Evolutionary conservation across 2,888 invertebrate species (phyloP).

Genomic region (Nemotelus pantherinus): DNA sequence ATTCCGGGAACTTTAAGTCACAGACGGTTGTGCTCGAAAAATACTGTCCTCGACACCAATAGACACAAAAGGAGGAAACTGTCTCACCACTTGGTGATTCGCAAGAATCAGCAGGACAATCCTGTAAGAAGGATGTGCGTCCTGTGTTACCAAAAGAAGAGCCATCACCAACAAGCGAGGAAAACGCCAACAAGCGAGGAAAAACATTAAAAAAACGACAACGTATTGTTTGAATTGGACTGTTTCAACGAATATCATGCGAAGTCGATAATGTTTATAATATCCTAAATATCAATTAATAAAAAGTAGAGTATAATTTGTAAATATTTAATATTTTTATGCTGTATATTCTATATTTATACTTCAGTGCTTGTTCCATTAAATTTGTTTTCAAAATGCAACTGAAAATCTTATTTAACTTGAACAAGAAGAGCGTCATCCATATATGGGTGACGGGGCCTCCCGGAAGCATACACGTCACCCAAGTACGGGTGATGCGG

Average conservation of each 20-base stretch:
- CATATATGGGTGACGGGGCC: not conserved
- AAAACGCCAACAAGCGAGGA: not conserved
- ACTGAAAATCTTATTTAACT: not conserved
- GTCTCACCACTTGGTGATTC: not conserved
- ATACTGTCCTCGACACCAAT: not conserved
- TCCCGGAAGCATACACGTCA: not conserved
- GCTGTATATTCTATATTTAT: not conserved
- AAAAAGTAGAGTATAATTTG: not conserved
- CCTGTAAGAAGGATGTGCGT: not conserved
- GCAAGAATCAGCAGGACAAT: conserved; percentile 10
- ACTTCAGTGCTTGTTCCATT: not conserved
- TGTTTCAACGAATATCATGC: not conserved
- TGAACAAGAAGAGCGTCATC: not conserved
- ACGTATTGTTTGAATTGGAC: not conserved
- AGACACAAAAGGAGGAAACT: not conserved
- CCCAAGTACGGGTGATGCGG: not conserved
- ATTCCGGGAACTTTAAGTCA: not conserved
- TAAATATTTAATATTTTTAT: not conserved
- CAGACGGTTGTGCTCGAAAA: not conserved
- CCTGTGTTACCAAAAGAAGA: conserved; percentile 6
- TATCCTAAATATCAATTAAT: not conserved
- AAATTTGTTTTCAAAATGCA: not conserved
- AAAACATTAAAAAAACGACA: not conserved
- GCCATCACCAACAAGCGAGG: not conserved
- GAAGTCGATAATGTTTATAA: not conserved